Base-by-base conservation (phyloP, 2,888 invertebrate genomes). In the Sacculina carcini region DNA sequence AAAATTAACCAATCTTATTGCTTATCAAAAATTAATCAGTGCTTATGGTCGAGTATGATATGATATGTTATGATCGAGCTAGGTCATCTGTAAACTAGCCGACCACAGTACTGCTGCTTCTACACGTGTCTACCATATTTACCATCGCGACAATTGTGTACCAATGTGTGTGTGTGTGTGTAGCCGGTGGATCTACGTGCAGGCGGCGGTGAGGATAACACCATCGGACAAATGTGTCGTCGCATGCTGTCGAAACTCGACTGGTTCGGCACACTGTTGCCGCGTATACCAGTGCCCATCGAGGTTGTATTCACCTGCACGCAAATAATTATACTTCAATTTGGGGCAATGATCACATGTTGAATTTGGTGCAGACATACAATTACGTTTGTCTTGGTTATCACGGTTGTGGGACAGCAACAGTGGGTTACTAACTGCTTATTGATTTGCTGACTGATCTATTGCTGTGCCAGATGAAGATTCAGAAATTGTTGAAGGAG, bases 181-280 rank as follows among this genome's bases (percentile, higher is more conserved):
- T n/a, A n/a, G n/a, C n/a, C n/a, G 64, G 71, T 99, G 57, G 98
- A 98, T 64, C 92, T 92, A 0, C 86, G 94, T 64, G 96, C 98
- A 16, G 98, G 98, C 14, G 90, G 94, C 40, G 96, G 96, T 12
- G 87, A 90, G 65, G 69, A 72, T 52, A 83, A 92, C 72, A 81
- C 81, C 23, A 81, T 99, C 52, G 98, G 98, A 0, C 82, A 84
- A 59, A 79, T 96, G 70, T 72, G 85, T 16, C 75, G 87, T 39
- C 87, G 89, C 64, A 87, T 87, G 74, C 72, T 96, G 51, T 79
- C 85, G 53, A 92, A 96, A 64, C 71, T 98, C 53, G 98, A 99
- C 65, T 99, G 98, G 96, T 98, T 92, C 69, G 86, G 87, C 39
- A 98, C 98, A 1, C 71, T 98, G 19, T 99, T 99, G 65, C 98